phyloP scores from a whole-genome alignment of 2,113 vertebrate genomes.

The Rafetus swinhoei region DNA sequence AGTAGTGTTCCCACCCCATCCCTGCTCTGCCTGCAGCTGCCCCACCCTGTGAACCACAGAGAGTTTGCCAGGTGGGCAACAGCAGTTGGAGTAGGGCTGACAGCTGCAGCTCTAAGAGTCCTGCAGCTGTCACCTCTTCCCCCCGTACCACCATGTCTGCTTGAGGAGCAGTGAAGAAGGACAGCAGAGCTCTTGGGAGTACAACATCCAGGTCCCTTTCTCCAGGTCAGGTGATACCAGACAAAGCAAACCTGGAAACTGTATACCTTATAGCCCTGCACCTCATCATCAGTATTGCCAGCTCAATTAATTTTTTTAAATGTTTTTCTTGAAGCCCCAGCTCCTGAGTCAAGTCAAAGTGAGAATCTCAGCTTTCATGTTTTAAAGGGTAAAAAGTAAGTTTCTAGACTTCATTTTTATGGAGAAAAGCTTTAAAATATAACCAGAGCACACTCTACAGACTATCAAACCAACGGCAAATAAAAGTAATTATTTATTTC shows the following conservation, averaged over 20 bases:
- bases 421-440: background rate
- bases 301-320: background rate
- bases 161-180: background rate
- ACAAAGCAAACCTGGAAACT: background rate
- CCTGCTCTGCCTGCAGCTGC: background rate
- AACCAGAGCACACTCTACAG: background rate
- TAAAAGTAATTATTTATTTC: rapidly evolving
- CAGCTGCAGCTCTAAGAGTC: background rate
- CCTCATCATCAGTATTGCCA: background rate
- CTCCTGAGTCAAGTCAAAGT: background rate
- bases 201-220: background rate
- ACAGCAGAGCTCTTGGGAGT: rapidly evolving
- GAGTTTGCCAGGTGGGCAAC: background rate
- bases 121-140: slow-evolving; percentile 12
- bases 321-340: background rate
- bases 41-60: rapidly evolving
- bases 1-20: background rate
- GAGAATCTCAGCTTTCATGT: background rate
- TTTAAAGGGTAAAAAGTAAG: background rate
- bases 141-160: background rate
- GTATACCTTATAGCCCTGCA: background rate
- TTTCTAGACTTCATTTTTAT: rapidly evolving
- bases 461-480: background rate
- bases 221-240: rapidly evolving
- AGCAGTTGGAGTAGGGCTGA: background rate